Evolutionary conservation across 1,140 invertebrate genomes (phyloP).

Genomic region (Bilobella aurantiaca): DNA sequence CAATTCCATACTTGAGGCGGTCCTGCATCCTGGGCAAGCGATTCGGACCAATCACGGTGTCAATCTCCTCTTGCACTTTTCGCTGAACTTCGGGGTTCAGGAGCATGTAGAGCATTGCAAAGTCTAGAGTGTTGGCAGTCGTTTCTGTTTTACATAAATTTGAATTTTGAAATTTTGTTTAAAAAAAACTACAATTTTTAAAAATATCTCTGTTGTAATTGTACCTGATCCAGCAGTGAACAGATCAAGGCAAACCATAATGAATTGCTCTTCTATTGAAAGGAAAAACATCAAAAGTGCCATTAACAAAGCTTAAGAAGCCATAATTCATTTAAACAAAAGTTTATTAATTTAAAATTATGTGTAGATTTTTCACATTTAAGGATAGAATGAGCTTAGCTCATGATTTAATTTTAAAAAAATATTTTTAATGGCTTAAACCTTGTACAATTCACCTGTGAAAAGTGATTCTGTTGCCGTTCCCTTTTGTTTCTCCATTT

Average conservation of each 20-base stretch:
- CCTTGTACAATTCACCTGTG: constrained; percentile 5
- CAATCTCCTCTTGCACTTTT: constrained; percentile 44
- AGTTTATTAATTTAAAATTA: no score
- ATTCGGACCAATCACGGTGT: constrained; percentile 36
- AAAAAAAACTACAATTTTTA: neutral
- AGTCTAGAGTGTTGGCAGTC: constrained; percentile 37
- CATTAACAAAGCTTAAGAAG: no score
- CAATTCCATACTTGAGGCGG: constrained; percentile 5
- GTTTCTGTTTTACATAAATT: constrained; percentile 21
- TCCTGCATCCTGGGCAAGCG: constrained; percentile 24
- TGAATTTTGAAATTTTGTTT: neutral
- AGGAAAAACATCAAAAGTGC: no score
- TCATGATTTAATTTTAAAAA: neutral
- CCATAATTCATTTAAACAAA: no score
- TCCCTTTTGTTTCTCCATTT: constrained; percentile 28
- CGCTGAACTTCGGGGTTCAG: constrained; percentile 43
- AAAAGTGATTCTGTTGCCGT: neutral
- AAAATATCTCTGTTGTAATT: neutral
- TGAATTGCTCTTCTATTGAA: constrained; percentile 32
- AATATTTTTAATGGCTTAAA: no score
- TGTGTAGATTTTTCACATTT: no score
- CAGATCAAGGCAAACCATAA: constrained; percentile 32
- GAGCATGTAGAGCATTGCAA: constrained; percentile 44
- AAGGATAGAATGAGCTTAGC: no score
- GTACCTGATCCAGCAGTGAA: constrained; percentile 25